Evolutionary conservation across 1,140 invertebrate genomes (phyloP), one percentile per base, ranked within the genome.

Genomic region (Trialeurodes vaporariorum): DNA sequence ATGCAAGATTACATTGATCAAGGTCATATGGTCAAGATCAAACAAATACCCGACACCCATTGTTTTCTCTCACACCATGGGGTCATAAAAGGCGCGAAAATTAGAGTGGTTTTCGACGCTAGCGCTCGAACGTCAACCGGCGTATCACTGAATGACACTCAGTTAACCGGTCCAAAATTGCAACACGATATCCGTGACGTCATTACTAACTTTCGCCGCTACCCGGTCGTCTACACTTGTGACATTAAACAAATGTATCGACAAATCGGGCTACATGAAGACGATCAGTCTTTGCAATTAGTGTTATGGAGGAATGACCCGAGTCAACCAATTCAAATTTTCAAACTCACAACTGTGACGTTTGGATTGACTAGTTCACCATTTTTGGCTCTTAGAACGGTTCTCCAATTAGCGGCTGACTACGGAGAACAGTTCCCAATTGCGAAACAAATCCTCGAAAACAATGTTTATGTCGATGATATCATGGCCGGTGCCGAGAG

Each of bases 191-290:
- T 81, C n/a, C 68, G 76, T 62, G 70, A 71, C 25, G 72, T 80
- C 60, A 27, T 82, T 17, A 67, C 80, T 22, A 73, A 78, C 62
- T 81, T 79, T 73, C 64, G 80, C 65, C 68, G 68, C 61, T 72
- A 78, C 68, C 67, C 62, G 23, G 68, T 76, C 49, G 76, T 75
- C 22, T 67, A 82, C 24, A 69, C 71, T 22, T 75, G 74, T 11
- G 80, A 82, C 69, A 73, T 81, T 2, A 70, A 70, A 23, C 76
- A 79, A 68, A 79, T 79, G 73, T 81, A 77, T 62, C 66, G 77
- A 1, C 75, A 78, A 69, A 72, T 79, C 1, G n/a, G 69, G 25
- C 68, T 79, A n/a, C 13, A 72, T 61, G 40, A 69, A 23, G 68
- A 75, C 34, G 72, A 78, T 67, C 27, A 65, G 25, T 63, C 75